Percentiles rank a stretch among this genome's conserved stretches.
phyloP scores from a whole-genome alignment of 2,888 invertebrate species.

The Limulus polyphemus region DNA sequence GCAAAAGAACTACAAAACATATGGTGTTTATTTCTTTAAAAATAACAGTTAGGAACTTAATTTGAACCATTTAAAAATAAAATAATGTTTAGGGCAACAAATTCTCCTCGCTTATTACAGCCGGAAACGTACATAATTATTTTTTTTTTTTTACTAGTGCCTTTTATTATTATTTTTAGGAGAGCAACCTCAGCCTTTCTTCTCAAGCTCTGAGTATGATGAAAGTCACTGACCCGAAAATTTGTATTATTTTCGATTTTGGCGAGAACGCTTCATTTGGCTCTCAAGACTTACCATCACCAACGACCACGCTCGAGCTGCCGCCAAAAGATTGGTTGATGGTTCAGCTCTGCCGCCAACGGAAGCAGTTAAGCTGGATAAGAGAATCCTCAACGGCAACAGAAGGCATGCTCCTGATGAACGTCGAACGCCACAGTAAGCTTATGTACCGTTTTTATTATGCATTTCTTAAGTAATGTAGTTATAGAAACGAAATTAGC shows the following conservation, averaged over 20 bases:
- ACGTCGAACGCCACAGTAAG: conserved; percentile 22
- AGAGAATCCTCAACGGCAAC: conserved; percentile 14
- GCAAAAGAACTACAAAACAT: too few relatives aligned
- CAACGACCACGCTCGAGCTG: conserved; percentile 12
- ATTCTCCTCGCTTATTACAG: too few relatives aligned
- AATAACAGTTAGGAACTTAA: too few relatives aligned
- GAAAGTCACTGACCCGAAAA: conserved; percentile 18
- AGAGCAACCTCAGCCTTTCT: background rate
- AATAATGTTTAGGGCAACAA: too few relatives aligned
- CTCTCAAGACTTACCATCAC: conserved; percentile 19
- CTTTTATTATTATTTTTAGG: background rate
- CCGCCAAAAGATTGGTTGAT: conserved; percentile 20
- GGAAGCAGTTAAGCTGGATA: conserved; percentile 16
- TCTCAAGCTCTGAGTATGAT: conserved; percentile 17
- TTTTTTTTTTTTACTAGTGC: too few relatives aligned
- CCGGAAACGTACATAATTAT: too few relatives aligned
- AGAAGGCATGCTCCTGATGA: conserved; percentile 22
- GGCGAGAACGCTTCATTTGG: conserved; percentile 19
- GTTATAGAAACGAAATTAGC: too few relatives aligned
- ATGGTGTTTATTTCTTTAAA: too few relatives aligned
- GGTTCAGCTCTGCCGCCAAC: conserved; percentile 14
- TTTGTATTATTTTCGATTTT: conserved; percentile 21
- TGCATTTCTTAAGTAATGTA: too few relatives aligned
- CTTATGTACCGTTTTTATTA: background rate
- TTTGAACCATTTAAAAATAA: too few relatives aligned